Evolutionary conservation across 2,113 vertebrate species (phyloP), one percentile per base, ranked within the genome.

Genomic region (Serinus canaria): DNA sequence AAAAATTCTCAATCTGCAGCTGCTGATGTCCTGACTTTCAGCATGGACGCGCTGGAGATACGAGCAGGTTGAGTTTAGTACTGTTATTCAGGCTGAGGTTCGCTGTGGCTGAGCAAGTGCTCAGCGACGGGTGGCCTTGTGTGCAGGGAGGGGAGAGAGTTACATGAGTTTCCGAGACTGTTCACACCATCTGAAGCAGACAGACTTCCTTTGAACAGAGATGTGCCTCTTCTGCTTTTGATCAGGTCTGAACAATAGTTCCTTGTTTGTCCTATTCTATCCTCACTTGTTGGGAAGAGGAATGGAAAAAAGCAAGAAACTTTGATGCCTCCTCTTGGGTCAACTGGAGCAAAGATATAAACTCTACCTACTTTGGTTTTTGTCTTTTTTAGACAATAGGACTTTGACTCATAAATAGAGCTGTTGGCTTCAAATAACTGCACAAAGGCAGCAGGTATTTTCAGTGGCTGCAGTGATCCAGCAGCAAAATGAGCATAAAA

Each of bases 121-220:
- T 83, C 43, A 33, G 80, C 20, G 20, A 44, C n/a, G 41, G 35
- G 52, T 43, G 46, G 50, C 66, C 33, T 28, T 68, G 44, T 77
- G 76, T 50, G 81, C 46, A 13, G 7, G 5, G 30, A 43, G 33
- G 35, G 56, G 33, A 58, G 77, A 44, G 55, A 35, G 87, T 50
- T n/a, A 22, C 39, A 10, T 0, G 5, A 3, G 0, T 35, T 83
- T 53, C 62, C 31, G 63, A 80, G 80, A 64, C 25, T 0, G 0
- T 64, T 86, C 30, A 15, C n/a, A 53, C 43, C 44, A 15, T 88
- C 47, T 55, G 74, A 91, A 64, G 74, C 56, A 78, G 80, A 73
- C 88, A 90, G 91, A 46, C n/a, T 88, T 43, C 39, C 79, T 95
- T 94, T 94, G 85, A 95, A 88, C 68, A 87, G 53, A 75, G 86